Conservation (phyloP, 2,888 invertebrate species). For the Lochmaea capreae region DNA sequence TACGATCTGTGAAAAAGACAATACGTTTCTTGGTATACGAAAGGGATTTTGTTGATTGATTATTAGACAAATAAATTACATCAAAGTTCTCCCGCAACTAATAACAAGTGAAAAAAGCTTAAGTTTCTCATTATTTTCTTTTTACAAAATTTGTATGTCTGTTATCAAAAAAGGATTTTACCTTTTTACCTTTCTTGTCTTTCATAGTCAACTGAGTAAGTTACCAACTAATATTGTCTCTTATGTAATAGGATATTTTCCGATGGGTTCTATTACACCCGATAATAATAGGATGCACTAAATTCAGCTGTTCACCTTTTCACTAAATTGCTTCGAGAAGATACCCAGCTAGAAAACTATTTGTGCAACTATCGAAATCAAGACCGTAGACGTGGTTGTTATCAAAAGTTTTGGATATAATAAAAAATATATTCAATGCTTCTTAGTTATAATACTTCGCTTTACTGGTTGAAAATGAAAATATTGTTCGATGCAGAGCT, state of each 20-base stretch:
- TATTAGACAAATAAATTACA: too few relatives aligned
- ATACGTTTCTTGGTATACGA: too few relatives aligned
- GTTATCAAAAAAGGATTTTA: not conserved
- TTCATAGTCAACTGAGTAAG: constrained; percentile 1
- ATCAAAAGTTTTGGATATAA: too few relatives aligned
- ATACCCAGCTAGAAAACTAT: constrained; percentile 23
- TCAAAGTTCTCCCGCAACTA: too few relatives aligned
- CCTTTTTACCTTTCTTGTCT: not conserved
- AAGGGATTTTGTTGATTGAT: too few relatives aligned
- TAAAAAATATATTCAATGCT: too few relatives aligned
- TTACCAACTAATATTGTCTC: constrained; percentile 9
- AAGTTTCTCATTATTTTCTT: too few relatives aligned
- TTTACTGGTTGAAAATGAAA: too few relatives aligned
- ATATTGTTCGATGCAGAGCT: too few relatives aligned
- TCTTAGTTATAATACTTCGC: too few relatives aligned
- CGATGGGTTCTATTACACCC: constrained; percentile 21
- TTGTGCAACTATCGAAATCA: constrained; percentile 6
- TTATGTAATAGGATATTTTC: constrained; percentile 27
- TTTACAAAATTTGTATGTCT: not conserved
- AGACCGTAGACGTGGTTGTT: not conserved
- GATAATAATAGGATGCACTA: constrained; percentile 29
- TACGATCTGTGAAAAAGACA: too few relatives aligned
- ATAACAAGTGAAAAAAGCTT: too few relatives aligned
- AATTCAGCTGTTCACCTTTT: constrained; percentile 32
- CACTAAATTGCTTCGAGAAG: constrained; percentile 21